These are phyloP conservation scores for Ptychochromis oligacanthus DNA, from an alignment of 2,113 vertebrate species.

Conservation along the genomic window DNA sequence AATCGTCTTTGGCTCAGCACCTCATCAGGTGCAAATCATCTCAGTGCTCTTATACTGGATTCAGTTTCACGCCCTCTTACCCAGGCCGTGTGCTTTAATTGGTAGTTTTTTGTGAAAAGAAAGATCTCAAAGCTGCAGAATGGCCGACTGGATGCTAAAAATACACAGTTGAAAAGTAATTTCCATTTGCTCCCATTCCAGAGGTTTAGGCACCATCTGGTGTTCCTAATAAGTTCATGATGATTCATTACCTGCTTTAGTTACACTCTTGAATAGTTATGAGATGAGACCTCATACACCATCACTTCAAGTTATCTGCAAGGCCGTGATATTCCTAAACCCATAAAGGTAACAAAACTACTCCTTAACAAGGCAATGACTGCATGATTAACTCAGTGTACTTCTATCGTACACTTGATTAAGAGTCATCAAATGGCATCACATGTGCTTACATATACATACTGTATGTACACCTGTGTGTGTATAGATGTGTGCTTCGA, in stretches of 20 bases:
- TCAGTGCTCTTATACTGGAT: not conserved
- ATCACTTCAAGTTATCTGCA: not conserved
- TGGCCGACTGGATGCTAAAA: constrained; percentile 35
- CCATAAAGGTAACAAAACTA: not conserved
- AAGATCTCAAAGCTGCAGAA: constrained; percentile 8
- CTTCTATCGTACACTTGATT: not conserved
- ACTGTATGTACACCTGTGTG: not conserved
- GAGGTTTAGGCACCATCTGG: constrained; percentile 44
- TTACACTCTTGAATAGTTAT: constrained; percentile 16
- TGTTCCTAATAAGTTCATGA: constrained; percentile 44
- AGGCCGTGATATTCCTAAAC: not conserved
- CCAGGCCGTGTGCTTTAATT: not conserved
- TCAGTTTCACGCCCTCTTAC: not conserved
- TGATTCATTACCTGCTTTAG: constrained; percentile 50
- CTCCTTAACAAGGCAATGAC: not conserved
- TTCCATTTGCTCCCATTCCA: constrained; percentile 47
- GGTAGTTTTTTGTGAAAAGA: not conserved
- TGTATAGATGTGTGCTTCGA: not conserved
- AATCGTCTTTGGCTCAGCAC: not conserved
- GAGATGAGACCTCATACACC: not conserved
- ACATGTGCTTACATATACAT: not conserved
- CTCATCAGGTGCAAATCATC: constrained; percentile 4
- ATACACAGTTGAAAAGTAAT: constrained; percentile 44
- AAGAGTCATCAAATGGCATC: not conserved
- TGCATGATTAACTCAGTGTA: not conserved